These are phyloP conservation scores for Rhagonycha lutea DNA, from an alignment of 2,888 invertebrate species.

Conservation along the genomic window DNA sequence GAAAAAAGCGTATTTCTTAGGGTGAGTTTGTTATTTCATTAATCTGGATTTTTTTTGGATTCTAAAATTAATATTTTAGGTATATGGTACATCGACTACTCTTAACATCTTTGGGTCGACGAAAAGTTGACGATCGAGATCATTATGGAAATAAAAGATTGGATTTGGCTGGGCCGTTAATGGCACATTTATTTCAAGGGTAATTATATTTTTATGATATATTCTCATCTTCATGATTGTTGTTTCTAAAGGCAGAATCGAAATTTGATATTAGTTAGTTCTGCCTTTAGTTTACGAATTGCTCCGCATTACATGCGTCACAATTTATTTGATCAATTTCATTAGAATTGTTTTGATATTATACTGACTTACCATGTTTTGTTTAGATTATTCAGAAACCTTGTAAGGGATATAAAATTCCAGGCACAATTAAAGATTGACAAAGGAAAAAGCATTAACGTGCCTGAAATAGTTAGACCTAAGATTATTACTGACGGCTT, in stretches of 20 bases:
- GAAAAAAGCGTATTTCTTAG: constrained; percentile 97
- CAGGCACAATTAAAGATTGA: constrained; percentile 99
- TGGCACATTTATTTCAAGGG: constrained; percentile 96
- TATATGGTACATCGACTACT: constrained; percentile 99
- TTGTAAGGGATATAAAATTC: constrained; percentile 96
- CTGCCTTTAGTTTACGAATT: no score
- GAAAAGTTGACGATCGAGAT: constrained; percentile 99
- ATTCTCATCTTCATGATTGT: no score
- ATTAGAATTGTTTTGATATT: not conserved
- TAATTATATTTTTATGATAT: constrained; percentile 36
- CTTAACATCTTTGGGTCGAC: constrained; percentile 90
- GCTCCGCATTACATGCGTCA: no score
- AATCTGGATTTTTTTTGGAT: not conserved
- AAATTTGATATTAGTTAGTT: no score
- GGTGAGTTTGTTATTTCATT: constrained; percentile 53
- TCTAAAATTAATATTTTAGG: not conserved
- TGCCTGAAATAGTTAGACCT: constrained; percentile 95
- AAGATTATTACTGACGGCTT: constrained; percentile 98
- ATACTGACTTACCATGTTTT: not conserved
- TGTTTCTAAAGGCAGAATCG: no score
- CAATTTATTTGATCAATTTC: constrained; percentile 11
- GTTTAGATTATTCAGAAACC: constrained; percentile 81
- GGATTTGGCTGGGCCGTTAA: constrained; percentile 94
- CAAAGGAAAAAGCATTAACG: constrained; percentile 96
- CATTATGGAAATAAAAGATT: constrained; percentile 99